Conservation (phyloP, 2,888 invertebrate species). For the Ariolimax columbianus region DNA sequence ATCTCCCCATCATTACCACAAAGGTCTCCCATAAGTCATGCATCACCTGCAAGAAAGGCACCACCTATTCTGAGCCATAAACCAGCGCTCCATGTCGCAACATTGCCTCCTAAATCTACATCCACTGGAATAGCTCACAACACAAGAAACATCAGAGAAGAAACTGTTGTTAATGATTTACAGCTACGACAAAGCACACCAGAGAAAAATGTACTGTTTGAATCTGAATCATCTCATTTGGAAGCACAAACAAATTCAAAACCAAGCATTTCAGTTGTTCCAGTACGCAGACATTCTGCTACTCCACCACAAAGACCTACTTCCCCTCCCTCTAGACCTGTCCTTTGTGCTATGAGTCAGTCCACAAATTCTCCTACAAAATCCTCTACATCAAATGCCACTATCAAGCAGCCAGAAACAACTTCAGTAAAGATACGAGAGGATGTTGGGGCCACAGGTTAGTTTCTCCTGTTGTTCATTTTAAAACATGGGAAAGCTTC, state of each 20-base stretch:
- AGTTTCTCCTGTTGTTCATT: neutral
- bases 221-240: neutral
- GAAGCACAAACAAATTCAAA: neutral
- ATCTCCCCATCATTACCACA: neutral
- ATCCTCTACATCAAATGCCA: neutral
- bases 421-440: neutral
- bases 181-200: neutral
- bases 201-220: neutral
- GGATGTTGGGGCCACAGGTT: neutral
- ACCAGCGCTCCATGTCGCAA: neutral
- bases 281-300: neutral
- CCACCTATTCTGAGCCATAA: neutral
- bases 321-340: constrained; percentile 6
- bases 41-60: neutral
- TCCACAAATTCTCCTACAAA: neutral
- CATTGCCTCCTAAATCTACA: neutral
- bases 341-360: neutral
- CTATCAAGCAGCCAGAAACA: neutral
- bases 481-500: no score
- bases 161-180: neutral
- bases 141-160: neutral
- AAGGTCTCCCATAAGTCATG: constrained; percentile 24
- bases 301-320: constrained; percentile 34
- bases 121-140: neutral
- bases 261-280: neutral